Percentiles rank a stretch among this genome's conserved stretches.
These are phyloP conservation scores for Sebastes matsubarae DNA, from an alignment of 2,797 vertebrate genomes.

Conservation along the genomic window DNA sequence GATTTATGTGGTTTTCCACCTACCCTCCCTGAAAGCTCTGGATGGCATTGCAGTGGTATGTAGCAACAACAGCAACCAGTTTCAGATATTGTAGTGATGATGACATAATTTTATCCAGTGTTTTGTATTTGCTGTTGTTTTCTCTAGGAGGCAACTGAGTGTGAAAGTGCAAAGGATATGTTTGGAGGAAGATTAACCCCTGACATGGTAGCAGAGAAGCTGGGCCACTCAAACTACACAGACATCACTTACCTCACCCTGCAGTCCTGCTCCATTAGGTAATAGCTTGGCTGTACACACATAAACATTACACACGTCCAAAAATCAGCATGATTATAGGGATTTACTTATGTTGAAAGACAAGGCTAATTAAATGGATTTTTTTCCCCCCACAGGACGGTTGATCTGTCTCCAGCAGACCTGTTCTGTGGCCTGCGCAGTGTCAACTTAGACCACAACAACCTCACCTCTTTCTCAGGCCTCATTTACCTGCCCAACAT, in stretches of 20 bases:
- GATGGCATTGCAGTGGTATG: slow-evolving; percentile 87
- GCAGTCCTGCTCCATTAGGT: slow-evolving; percentile 87
- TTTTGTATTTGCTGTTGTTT: slow-evolving; percentile 15
- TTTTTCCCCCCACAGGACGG: slow-evolving; percentile 68
- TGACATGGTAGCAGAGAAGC: slow-evolving; percentile 89
- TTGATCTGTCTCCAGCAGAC: slow-evolving; percentile 84
- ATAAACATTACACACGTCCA: background rate
- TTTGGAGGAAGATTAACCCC: slow-evolving; percentile 88
- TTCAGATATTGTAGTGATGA: background rate
- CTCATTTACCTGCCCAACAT: slow-evolving; percentile 88
- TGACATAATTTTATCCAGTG: background rate
- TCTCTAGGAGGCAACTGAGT: slow-evolving; percentile 84
- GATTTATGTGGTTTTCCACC: slow-evolving; percentile 88
- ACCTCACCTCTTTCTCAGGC: slow-evolving; percentile 88
- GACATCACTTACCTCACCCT: slow-evolving; percentile 85
- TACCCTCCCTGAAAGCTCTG: slow-evolving; percentile 88
- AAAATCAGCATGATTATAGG: background rate
- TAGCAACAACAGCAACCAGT: background rate
- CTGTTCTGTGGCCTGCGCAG: slow-evolving; percentile 81
- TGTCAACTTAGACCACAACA: slow-evolving; percentile 88
- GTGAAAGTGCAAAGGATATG: slow-evolving; percentile 87
- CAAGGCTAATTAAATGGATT: background rate
- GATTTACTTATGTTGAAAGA: background rate
- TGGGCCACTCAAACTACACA: slow-evolving; percentile 86
- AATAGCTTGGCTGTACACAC: background rate